phyloP scores from a whole-genome alignment of 2,797 vertebrate species.

The Sarcophilus harrisii region DNA sequence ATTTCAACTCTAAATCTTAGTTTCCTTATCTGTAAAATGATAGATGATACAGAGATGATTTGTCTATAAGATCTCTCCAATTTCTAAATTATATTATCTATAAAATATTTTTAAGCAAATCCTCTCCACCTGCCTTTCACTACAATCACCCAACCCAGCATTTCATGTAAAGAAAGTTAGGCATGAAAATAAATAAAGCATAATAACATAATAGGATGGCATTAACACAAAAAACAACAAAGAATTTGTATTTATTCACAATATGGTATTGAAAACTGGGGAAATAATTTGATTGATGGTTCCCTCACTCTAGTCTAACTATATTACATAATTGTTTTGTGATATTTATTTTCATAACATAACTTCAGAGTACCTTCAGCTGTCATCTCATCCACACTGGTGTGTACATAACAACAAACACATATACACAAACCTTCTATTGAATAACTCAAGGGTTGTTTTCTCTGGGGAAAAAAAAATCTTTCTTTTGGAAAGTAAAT shows the following conservation, averaged over 20 bases:
- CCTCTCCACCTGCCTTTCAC: not conserved
- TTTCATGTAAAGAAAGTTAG: not conserved
- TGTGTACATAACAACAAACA: not conserved
- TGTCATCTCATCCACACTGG: not conserved
- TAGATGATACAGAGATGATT: not conserved
- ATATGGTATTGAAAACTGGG: not conserved
- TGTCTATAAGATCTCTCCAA: not conserved
- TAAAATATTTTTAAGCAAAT: not conserved
- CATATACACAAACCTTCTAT: not conserved
- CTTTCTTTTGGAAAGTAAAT: not conserved
- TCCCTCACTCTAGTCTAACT: not conserved
- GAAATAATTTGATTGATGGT: not conserved
- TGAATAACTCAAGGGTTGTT: not conserved
- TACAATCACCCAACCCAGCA: not conserved
- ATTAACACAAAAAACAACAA: not conserved
- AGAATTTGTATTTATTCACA: not conserved
- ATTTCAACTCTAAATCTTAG: not conserved
- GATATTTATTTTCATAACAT: not conserved
- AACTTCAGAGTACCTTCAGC: not conserved
- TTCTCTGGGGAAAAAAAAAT: constrained; percentile 1
- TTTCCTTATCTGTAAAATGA: not conserved
- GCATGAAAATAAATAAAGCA: not conserved
- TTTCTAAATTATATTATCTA: not conserved
- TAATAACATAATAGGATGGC: not conserved
- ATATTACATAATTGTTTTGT: not conserved